Evolutionary conservation across 2,888 invertebrate species (phyloP).

Genomic region (Hipparchia semele): DNA sequence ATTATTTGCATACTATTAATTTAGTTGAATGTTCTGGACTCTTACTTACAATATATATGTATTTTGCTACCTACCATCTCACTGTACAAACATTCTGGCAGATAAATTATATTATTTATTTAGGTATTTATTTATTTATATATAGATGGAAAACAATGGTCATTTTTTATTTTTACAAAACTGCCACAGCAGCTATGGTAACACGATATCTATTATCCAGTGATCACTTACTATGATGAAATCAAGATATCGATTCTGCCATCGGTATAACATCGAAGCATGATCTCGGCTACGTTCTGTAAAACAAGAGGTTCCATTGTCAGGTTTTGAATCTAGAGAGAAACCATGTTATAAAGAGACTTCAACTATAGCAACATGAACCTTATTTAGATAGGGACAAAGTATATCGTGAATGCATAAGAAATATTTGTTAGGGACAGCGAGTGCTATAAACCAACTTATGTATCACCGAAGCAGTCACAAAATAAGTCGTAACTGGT

Average conservation of each 20-base stretch:
- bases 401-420: conserved; percentile 19
- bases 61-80: no score
- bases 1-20: no score
- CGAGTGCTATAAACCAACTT: conserved; percentile 41
- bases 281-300: conserved; percentile 56
- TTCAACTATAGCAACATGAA: conserved; percentile 40
- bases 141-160: background rate
- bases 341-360: conserved; percentile 50
- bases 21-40: no score
- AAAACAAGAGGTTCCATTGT: conserved; percentile 78
- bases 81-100: no score
- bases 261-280: conserved; percentile 39
- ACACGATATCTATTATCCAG: conserved; percentile 11
- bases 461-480: background rate
- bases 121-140: no score
- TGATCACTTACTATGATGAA: conserved; percentile 39
- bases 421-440: conserved; percentile 36
- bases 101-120: no score
- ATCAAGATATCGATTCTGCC: conserved; percentile 37
- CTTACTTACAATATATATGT: no score
- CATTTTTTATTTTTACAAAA: conserved; percentile 24
- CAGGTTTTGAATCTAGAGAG: conserved; percentile 71
- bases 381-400: conserved; percentile 37
- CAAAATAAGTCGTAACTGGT: conserved; percentile 14
- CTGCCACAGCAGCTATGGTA: background rate